These are phyloP conservation scores for Teinopalpus imperialis DNA, from an alignment of 2,888 invertebrate genomes.

Conservation along the genomic window DNA sequence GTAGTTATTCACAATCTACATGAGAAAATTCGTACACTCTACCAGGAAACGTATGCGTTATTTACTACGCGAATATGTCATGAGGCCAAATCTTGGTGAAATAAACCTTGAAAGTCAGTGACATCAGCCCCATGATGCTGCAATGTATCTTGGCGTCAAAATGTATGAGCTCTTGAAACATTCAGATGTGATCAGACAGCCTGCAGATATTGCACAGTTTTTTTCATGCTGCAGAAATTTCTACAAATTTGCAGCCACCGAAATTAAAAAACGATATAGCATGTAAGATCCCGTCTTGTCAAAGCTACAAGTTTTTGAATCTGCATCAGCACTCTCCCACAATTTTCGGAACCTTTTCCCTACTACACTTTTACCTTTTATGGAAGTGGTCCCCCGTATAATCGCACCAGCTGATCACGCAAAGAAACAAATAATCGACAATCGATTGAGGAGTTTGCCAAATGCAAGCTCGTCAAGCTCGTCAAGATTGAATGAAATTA, in stretches of 20 bases:
- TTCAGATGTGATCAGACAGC: no score
- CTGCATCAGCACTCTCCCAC: slow-evolving; percentile 13
- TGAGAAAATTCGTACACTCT: slow-evolving; percentile 8
- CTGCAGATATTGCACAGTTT: no score
- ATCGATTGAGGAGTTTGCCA: not conserved
- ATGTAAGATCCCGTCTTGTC: slow-evolving; percentile 18
- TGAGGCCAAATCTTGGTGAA: no score
- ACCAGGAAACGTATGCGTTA: slow-evolving; percentile 8
- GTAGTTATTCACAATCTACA: no score
- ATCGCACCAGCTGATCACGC: no score
- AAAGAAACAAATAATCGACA: slow-evolving; percentile 22
- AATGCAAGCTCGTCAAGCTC: no score
- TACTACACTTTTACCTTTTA: slow-evolving; percentile 22
- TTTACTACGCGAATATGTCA: slow-evolving; percentile 4
- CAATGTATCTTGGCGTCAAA: slow-evolving; percentile 19
- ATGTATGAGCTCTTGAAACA: slow-evolving; percentile 10
- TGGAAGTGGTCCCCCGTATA: slow-evolving; percentile 27
- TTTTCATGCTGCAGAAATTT: no score
- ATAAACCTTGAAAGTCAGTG: no score
- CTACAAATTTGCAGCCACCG: no score
- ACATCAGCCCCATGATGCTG: not conserved
- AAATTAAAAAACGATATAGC: not conserved
- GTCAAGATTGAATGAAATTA: no score
- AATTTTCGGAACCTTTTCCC: slow-evolving; percentile 10
- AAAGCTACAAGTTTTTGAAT: slow-evolving; percentile 15